Evolutionary conservation across 2,113 vertebrate genomes (phyloP).

Genomic region (Mungos mungo): DNA sequence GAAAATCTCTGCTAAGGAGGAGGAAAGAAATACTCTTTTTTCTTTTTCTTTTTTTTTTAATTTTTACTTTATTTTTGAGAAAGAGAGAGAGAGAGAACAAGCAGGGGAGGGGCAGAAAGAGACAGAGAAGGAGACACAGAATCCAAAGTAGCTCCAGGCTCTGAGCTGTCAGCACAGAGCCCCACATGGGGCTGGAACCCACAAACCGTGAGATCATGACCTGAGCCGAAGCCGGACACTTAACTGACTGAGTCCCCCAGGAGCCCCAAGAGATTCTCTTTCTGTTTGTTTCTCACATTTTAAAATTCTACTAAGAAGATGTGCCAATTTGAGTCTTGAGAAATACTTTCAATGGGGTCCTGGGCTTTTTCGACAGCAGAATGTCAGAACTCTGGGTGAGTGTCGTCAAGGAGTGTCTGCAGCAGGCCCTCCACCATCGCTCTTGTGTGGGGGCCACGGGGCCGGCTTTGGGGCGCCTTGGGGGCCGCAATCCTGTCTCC

Average conservation of each 20-base stretch:
- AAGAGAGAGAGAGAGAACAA: too few relatives aligned
- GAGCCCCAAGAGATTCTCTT: neutral
- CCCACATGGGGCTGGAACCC: too few relatives aligned
- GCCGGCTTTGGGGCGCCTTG: neutral
- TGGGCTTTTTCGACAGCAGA: neutral
- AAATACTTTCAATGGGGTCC: neutral
- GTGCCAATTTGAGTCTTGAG: neutral
- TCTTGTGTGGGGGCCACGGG: rapidly evolving
- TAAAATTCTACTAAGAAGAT: neutral
- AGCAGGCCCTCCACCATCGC: rapidly evolving
- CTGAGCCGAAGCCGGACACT: too few relatives aligned
- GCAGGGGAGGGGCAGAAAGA: too few relatives aligned
- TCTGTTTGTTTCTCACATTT: neutral
- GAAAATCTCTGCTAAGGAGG: neutral
- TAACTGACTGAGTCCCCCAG: too few relatives aligned
- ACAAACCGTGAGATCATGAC: too few relatives aligned
- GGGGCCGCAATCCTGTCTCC: rapidly evolving
- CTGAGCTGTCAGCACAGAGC: too few relatives aligned
- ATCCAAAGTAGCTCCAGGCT: too few relatives aligned
- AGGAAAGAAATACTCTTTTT: neutral
- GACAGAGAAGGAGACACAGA: too few relatives aligned
- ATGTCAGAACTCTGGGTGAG: rapidly evolving
- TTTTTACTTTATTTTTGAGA: too few relatives aligned
- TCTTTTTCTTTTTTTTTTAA: too few relatives aligned
- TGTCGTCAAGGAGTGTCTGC: too few relatives aligned